Percentiles rank a stretch among this genome's conserved stretches.
These are phyloP conservation scores for Drosophila acutilabella DNA, from an alignment of 2,888 invertebrate genomes.

Conservation along the genomic window DNA sequence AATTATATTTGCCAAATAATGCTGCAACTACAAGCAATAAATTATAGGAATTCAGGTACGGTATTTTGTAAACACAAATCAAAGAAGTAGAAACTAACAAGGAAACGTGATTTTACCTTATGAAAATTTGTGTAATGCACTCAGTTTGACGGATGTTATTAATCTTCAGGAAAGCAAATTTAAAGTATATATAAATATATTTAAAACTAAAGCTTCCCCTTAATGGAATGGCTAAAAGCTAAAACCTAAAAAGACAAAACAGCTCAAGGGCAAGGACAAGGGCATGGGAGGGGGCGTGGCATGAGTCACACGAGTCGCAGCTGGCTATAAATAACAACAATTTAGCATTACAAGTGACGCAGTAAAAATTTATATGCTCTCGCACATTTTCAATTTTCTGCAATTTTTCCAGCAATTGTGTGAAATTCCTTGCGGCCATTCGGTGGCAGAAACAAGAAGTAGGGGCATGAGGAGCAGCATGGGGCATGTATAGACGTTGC, in stretches of 20 bases:
- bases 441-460: constrained; percentile 30
- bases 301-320: constrained; percentile 39
- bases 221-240: neutral
- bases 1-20: constrained; percentile 32
- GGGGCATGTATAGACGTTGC: constrained; percentile 34
- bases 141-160: too few species aligned
- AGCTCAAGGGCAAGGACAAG: constrained; percentile 1
- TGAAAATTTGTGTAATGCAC: too few species aligned
- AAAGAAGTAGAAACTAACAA: neutral
- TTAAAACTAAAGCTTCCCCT: too few species aligned
- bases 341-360: constrained; percentile 81
- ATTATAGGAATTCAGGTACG: neutral
- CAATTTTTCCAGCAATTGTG: constrained; percentile 80
- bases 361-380: constrained; percentile 78
- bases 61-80: neutral
- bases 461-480: constrained; percentile 1
- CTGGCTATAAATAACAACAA: constrained; percentile 84
- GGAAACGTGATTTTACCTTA: too few species aligned
- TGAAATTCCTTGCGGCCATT: constrained; percentile 78
- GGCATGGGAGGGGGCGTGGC: neutral
- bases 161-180: neutral
- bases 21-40: neutral
- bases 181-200: neutral
- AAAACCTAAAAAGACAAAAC: constrained; percentile 5
- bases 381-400: constrained; percentile 80